Evolutionary conservation across 1,140 invertebrate species (phyloP).

Genomic region (Drosophila insularis): DNA sequence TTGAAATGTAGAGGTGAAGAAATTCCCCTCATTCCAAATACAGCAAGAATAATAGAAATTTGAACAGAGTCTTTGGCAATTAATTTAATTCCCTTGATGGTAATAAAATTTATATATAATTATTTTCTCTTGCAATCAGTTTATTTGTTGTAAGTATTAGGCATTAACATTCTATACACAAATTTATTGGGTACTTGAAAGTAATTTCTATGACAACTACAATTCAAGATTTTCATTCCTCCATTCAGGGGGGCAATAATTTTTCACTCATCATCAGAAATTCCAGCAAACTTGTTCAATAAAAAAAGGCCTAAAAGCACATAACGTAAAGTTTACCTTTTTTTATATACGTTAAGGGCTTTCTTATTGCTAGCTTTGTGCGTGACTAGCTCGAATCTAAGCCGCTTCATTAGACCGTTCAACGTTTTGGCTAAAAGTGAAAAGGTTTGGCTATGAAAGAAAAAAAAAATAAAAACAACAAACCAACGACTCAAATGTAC

Average conservation of each 20-base stretch:
- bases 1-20: too few relatives aligned
- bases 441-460: slow-evolving; percentile 54
- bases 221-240: not conserved
- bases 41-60: not conserved
- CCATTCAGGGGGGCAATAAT: not conserved
- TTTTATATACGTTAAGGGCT: not conserved
- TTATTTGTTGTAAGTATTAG: not conserved
- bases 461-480: not conserved
- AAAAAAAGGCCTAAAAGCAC: not conserved
- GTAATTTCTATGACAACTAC: not conserved
- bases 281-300: slow-evolving; percentile 10
- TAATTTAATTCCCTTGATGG: too few relatives aligned
- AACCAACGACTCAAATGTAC: slow-evolving; percentile 41
- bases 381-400: slow-evolving; percentile 50
- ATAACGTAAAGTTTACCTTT: not conserved
- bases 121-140: not conserved
- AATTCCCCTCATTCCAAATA: too few relatives aligned
- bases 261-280: not conserved
- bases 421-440: slow-evolving; percentile 41
- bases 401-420: slow-evolving; percentile 25
- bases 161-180: not conserved
- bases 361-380: slow-evolving; percentile 34
- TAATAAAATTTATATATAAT: too few relatives aligned
- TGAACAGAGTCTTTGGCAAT: too few relatives aligned
- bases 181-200: not conserved